phyloP scores from a whole-genome alignment of 1,140 invertebrate genomes.

The Lasioglossum albipes region DNA sequence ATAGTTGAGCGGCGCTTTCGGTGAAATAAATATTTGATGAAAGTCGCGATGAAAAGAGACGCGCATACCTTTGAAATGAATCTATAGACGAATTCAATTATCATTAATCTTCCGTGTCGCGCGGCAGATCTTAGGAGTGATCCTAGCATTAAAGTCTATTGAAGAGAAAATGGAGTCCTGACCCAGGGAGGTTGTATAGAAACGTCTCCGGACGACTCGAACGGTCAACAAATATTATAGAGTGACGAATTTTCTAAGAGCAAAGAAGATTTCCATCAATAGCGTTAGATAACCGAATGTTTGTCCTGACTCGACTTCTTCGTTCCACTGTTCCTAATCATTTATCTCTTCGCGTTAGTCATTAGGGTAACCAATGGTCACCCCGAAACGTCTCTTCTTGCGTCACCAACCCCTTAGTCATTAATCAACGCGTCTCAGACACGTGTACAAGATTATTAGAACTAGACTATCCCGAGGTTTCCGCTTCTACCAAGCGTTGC shows the following conservation, averaged over 20 bases:
- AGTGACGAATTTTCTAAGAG: not conserved
- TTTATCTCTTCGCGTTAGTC: not conserved
- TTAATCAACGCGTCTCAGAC: not conserved
- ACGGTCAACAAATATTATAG: not conserved
- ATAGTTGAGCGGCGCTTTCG: too few relatives aligned
- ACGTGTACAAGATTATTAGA: not conserved
- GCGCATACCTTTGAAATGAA: too few relatives aligned
- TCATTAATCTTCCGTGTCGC: too few relatives aligned
- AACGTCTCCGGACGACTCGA: not conserved
- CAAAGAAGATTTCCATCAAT: not conserved
- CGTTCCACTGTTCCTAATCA: not conserved
- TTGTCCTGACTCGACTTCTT: not conserved
- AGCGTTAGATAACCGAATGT: not conserved
- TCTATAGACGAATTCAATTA: too few relatives aligned
- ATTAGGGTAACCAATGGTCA: not conserved
- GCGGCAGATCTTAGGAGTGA: too few relatives aligned
- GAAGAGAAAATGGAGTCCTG: too few relatives aligned
- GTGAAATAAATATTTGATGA: too few relatives aligned
- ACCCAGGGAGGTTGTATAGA: too few relatives aligned
- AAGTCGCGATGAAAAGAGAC: too few relatives aligned
- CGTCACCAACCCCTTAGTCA: not conserved
- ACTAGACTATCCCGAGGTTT: not conserved
- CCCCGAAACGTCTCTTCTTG: not conserved
- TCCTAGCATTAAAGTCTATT: too few relatives aligned
- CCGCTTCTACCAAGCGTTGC: too few relatives aligned